Conservation (phyloP, 2,888 invertebrate species). For the Drosophila birchii region DNA sequence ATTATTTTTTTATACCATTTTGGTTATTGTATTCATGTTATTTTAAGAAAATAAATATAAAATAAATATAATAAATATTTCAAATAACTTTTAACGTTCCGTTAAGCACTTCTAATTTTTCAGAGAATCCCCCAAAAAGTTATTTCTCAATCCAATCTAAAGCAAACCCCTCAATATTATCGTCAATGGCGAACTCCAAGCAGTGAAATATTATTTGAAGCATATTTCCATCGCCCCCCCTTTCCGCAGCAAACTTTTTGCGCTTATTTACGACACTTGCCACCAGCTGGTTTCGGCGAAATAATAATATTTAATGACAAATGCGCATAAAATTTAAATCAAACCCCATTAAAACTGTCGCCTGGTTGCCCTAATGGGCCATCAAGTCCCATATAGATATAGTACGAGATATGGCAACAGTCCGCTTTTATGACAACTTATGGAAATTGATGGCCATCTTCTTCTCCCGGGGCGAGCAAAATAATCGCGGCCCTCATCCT, state of each 20-base stretch:
- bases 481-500: slow-evolving; percentile 27
- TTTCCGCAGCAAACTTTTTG: slow-evolving; percentile 11
- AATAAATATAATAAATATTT: neutral
- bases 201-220: neutral
- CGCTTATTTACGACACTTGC: slow-evolving; percentile 25
- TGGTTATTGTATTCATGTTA: too few species aligned
- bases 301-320: slow-evolving; percentile 69
- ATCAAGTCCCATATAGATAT: slow-evolving; percentile 41
- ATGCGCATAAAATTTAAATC: slow-evolving; percentile 73
- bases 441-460: slow-evolving; percentile 74
- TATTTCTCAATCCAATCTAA: neutral
- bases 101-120: neutral
- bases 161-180: neutral
- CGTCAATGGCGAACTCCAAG: neutral
- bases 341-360: slow-evolving; percentile 64
- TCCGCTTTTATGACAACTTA: slow-evolving; percentile 75
- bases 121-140: neutral
- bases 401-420: slow-evolving; percentile 54
- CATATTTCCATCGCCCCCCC: neutral
- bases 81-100: neutral
- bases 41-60: too few species aligned
- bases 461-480: slow-evolving; percentile 16
- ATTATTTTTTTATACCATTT: too few species aligned
- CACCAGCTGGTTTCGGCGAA: slow-evolving; percentile 62
- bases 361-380: slow-evolving; percentile 64